Base-by-base conservation (phyloP, 2,797 vertebrate species). In the Leptodactylus fallax region DNA sequence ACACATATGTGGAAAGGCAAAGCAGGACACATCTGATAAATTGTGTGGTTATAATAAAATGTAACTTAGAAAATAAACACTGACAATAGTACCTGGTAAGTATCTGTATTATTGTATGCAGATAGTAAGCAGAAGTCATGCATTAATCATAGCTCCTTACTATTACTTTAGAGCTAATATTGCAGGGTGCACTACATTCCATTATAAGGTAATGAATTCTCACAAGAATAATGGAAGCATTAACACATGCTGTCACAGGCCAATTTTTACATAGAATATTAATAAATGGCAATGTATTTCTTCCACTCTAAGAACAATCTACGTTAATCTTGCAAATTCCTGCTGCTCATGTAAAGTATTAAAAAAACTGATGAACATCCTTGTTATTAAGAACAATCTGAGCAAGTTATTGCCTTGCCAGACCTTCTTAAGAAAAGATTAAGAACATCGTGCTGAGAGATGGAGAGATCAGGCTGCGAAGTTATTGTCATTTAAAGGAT, bases 351-450 rank as follows among this genome's bases (percentile, higher is more conserved):
- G 56, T 56, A n/a, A 84, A 84, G 60, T 76, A 76, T 76, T 60
- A 61, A 72, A 58, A 83, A 45, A 47, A 13, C 69, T 74, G 56
- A 47, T 74, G 36, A 74, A 84, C 21, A 72, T 51, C 7, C 25
- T 84, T 45, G 53, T 84, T 76, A 25, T 53, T 61, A 76, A 47
- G 53, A 74, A 72, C 36, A 76, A 60, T 84, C 71, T 47, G 36
- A 76, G 58, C 45, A 14, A 56, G 55, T 84, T 84, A 47, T 60
- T 45, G 36, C 58, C 61, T 21, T 49, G 83, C 55, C 45, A 55
- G 83, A 84, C 83, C 69, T 76, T 61, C 71, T 76, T 47, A 45
- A 74, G 47, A 74, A 74, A 69, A 84, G 82, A 84, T 84, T 84
- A 84, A 72, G 51, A 27, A 55, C 82, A 56, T 84, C 82, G 74